Conservation (phyloP, 2,797 vertebrate genomes). For the Allobates femoralis region DNA sequence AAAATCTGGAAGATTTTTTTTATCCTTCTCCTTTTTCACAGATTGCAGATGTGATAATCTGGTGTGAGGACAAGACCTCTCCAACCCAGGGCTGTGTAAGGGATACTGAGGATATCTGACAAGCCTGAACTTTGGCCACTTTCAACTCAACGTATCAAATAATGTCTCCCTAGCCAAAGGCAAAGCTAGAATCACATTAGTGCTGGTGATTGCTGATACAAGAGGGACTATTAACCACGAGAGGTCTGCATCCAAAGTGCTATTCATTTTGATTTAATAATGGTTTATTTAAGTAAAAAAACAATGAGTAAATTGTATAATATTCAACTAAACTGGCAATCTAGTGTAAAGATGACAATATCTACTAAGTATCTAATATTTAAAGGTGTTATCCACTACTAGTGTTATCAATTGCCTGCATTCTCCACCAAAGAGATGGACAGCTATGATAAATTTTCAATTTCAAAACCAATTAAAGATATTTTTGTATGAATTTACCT, state of each 20-base stretch:
- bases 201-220: background rate
- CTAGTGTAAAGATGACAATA: too few relatives aligned
- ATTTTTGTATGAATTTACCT: too few relatives aligned
- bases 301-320: too few relatives aligned
- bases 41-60: constrained; percentile 38
- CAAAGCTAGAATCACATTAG: background rate
- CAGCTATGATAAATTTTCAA: too few relatives aligned
- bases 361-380: too few relatives aligned
- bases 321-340: too few relatives aligned
- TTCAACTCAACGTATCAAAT: background rate
- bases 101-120: constrained; percentile 16
- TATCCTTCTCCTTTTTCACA: constrained; percentile 4
- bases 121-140: constrained; percentile 27
- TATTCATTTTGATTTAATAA: background rate
- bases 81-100: background rate
- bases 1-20: constrained; percentile 13
- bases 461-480: too few relatives aligned
- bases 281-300: too few relatives aligned
- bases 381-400: too few relatives aligned
- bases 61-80: background rate
- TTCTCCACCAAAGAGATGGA: too few relatives aligned
- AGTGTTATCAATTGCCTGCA: too few relatives aligned
- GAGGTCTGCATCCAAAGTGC: background rate
- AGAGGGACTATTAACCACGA: background rate
- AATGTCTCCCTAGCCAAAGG: background rate